These are phyloP conservation scores for Poliocrania exsul DNA, from an alignment of 2,797 vertebrate genomes.

Conservation along the genomic window DNA sequence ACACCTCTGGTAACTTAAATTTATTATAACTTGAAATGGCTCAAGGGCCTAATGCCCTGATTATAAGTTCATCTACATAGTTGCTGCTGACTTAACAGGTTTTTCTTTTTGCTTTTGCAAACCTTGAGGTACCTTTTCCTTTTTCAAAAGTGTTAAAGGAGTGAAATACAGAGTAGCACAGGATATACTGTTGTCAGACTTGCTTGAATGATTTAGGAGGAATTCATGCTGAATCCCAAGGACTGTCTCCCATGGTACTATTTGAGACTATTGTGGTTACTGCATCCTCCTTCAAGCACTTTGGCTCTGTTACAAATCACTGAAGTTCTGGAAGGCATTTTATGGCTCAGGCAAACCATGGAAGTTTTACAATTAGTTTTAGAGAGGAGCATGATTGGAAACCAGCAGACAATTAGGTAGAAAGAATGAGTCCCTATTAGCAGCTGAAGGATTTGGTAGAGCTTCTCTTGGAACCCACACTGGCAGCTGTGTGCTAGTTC, in stretches of 20 bases:
- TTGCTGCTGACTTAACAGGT: not conserved
- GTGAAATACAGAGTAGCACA: not conserved
- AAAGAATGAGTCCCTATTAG: not conserved
- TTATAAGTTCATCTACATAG: not conserved
- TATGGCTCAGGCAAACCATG: not conserved
- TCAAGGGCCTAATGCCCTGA: not conserved
- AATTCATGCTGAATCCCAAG: not conserved
- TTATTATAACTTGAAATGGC: not conserved
- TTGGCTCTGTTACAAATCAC: not conserved
- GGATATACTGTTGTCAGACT: not conserved
- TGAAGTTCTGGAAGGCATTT: not conserved
- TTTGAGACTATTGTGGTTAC: not conserved
- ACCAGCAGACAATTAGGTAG: constrained; percentile 13
- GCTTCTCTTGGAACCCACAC: not conserved
- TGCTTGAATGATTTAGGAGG: not conserved
- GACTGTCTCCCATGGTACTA: accelerated
- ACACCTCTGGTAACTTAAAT: not conserved
- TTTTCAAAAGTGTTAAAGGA: not conserved
- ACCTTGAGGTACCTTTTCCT: not conserved
- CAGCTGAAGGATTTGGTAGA: constrained; percentile 23
- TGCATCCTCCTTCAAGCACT: not conserved
- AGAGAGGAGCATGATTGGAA: not conserved
- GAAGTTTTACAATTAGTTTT: constrained; percentile 4
- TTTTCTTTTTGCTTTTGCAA: not conserved
- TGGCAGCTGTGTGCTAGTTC: constrained; percentile 6